phyloP scores from a whole-genome alignment of 2,113 vertebrate genomes.

The Notothenia rossii region DNA sequence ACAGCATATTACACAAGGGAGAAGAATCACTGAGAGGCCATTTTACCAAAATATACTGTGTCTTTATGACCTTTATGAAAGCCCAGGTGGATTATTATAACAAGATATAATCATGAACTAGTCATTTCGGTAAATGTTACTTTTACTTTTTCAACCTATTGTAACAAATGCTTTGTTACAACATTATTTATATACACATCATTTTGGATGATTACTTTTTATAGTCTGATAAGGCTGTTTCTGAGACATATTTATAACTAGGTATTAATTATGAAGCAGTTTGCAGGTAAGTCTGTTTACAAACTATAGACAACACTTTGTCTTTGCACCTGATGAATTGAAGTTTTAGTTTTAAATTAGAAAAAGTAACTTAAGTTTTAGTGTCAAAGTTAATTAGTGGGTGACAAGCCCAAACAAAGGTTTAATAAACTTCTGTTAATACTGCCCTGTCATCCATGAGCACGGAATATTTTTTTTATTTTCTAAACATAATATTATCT shows the following conservation, averaged over 20 bases:
- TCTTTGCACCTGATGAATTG: neutral
- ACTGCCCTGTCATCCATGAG: neutral
- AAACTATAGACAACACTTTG: slow-evolving; percentile 61
- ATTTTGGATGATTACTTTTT: neutral
- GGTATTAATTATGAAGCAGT: slow-evolving; percentile 68
- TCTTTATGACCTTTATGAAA: neutral
- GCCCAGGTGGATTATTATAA: slow-evolving; percentile 2
- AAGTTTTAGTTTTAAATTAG: neutral
- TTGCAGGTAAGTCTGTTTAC: slow-evolving; percentile 51
- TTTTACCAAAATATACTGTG: slow-evolving; percentile 20
- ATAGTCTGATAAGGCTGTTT: slow-evolving; percentile 62
- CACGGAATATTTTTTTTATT: neutral
- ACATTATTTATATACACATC: too few species aligned
- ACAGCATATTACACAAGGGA: slow-evolving; percentile 54
- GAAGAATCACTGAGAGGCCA: slow-evolving; percentile 40
- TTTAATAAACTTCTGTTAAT: slow-evolving; percentile 8
- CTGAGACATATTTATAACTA: slow-evolving; percentile 66
- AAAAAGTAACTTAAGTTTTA: neutral
- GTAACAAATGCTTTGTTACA: neutral
- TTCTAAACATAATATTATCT: neutral
- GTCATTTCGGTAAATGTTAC: slow-evolving; percentile 13
- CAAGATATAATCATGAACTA: neutral
- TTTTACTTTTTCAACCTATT: neutral
- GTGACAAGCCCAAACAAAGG: slow-evolving; percentile 1
- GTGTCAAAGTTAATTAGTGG: neutral